A percentile compares a stretch with the other conserved stretches of the same genome.
Evolutionary conservation across 2,797 vertebrate genomes (phyloP).

Genomic region (Rhinogobio ventralis): DNA sequence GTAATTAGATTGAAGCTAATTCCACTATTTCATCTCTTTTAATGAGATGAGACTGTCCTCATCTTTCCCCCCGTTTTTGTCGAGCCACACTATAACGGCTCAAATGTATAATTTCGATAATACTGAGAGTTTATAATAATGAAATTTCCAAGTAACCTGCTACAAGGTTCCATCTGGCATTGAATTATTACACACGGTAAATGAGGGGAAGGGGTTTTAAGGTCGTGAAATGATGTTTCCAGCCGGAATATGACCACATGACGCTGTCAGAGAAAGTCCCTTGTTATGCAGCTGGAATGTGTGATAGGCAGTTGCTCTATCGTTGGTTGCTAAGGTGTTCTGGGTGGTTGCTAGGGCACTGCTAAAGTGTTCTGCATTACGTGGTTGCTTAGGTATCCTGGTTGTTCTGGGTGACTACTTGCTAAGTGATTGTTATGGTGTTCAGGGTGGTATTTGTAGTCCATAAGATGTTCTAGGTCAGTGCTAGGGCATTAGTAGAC

Average conservation of each 20-base stretch:
- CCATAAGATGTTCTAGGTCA: neutral
- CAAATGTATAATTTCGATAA: constrained; percentile 99
- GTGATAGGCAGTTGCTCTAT: neutral
- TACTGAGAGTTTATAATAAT: constrained; percentile 98
- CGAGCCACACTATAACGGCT: constrained; percentile 86
- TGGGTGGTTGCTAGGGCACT: neutral
- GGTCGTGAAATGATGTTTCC: constrained; percentile 25
- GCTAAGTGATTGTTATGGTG: neutral
- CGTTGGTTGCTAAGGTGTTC: neutral
- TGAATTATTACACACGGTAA: constrained; percentile 83
- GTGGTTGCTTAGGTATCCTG: neutral
- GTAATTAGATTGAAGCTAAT: constrained; percentile 99
- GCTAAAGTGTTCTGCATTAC: neutral
- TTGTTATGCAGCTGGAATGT: neutral
- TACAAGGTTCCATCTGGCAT: constrained; percentile 90
- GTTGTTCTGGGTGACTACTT: neutral
- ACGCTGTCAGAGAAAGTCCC: neutral
- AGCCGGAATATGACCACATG: neutral
- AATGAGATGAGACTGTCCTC: constrained; percentile 98
- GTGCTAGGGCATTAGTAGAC: neutral
- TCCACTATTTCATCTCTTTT: constrained; percentile 99
- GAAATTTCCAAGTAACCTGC: constrained; percentile 93
- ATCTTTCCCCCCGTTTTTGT: constrained; percentile 81
- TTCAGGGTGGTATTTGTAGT: neutral
- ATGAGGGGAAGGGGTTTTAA: constrained; percentile 44